Evolutionary conservation across 2,888 invertebrate species (phyloP).

Genomic region (Clanis bilineata): DNA sequence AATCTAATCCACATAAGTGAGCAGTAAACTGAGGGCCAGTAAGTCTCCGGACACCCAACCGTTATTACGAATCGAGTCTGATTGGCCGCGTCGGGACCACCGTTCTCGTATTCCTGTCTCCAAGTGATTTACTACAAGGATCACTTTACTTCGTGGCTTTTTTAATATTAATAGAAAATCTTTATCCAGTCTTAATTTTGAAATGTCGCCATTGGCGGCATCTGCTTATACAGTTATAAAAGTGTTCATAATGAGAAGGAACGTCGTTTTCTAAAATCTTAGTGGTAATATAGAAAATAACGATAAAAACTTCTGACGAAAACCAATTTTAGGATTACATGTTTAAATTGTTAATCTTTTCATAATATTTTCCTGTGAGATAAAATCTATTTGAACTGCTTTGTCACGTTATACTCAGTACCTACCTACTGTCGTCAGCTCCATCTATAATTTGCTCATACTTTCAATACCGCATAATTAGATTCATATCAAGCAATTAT

Average conservation of each 20-base stretch:
- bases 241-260: not conserved
- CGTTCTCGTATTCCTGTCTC: conserved; percentile 35
- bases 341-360: not conserved
- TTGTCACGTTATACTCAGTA: no score
- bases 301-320: not conserved
- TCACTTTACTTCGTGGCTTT: not conserved
- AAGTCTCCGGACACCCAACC: conserved; percentile 17
- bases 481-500: no score
- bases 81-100: conserved; percentile 57
- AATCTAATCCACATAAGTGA: not conserved
- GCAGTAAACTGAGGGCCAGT: conserved; percentile 16
- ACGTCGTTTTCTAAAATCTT: not conserved
- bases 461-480: no score
- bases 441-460: not conserved
- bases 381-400: not conserved
- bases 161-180: not conserved
- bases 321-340: not conserved
- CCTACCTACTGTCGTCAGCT: no score
- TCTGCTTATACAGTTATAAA: no score
- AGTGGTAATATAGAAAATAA: not conserved
- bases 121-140: conserved; percentile 7
- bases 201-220: no score
- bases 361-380: not conserved
- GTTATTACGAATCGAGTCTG: conserved; percentile 41
- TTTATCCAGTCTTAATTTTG: not conserved